Evolutionary conservation across 2,113 vertebrate genomes (phyloP), one percentile per base, ranked within the genome.

Genomic region (Ictalurus furcatus): DNA sequence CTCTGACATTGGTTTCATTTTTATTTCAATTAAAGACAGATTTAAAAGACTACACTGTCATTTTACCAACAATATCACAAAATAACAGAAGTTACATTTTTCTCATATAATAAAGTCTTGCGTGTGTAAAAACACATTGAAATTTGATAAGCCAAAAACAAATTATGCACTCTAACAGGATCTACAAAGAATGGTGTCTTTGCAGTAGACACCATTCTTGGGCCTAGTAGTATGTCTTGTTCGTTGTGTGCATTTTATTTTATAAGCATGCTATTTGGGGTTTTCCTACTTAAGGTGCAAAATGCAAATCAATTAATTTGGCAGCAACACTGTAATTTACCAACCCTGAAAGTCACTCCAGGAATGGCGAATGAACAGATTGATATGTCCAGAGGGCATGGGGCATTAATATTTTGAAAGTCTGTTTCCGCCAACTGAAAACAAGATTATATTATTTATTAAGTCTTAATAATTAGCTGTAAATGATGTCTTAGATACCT

Each of bases 1-100:
- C 86, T 91, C 87, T 91, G 91, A 91, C 89, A 67, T 85, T 89
- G 78, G 69, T 85, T 85, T 86, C 86, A 67, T 88, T 91, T 92
- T 88, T 63, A 69, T 91, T 91, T 78, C 40, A 76, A 56, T 91
- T 67, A 76, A 69, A 89, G 89, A 89, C 85, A 54, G 71, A n/a
- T 88, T 91, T 91, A 89, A 91, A 40, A 87, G 88, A 89, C 90
- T 89, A 44, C 30, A 40, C 34, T 54, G 63, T 84, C 44, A 85
- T 48, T 86, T 65, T 40, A 56, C 63, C 65, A 34, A 25, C 34
- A 44, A n/a, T 80, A 48, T 83, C 13, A 37, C n/a, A 67, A 25
- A 80, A 82, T 14, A 28, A 56, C 6, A 40, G 13, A 61, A 59
- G 21, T 23, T 21, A 4, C 61, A 9, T 19, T 3, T 21, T 34